Base-by-base conservation (phyloP, 2,888 invertebrate genomes). In the Orchestes rusci region DNA sequence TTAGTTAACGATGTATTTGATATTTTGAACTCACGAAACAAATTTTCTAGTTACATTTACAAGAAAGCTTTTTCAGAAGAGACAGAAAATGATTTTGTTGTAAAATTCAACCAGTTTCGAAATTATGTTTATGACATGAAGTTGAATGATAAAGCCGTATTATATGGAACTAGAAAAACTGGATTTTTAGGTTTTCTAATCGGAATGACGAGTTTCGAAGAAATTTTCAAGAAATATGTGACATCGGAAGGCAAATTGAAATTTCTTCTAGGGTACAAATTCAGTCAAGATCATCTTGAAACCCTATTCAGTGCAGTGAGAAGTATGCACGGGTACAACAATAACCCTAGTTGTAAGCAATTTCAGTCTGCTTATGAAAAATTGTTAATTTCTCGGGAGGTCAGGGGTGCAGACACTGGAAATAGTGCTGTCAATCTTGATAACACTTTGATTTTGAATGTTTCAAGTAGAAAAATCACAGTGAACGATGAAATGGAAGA, bases 151-250 rank as follows among this genome's bases (percentile, higher is more conserved):
- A 39, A 17, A 16, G 15, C 33, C 15, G 29, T 45, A 3, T 27
- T 43, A 13, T 7, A 40, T 8, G 16, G 18, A 7, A 19, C 8
- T 15, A 42, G 36, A 19, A 50, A 47, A 41, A 48, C 46, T 17
- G 49, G 49, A 1, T 4, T 51, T 47, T 45, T 50, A 16, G 53
- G 50, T 2, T 48, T 52, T 20, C 16, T 51, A 16, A 32, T 53
- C n/a, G n/a, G 37, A n/a, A 46, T 52, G n/a, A 16, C 27, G 10
- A 53, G 50, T 36, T 23, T 45, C 8, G 29, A 36, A 42, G 8
- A 10, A 18, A 16, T 48, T 4, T 53, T 43, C 33, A 30, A 30
- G 8, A n/a, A 43, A 10, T 32, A 38, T 37, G 43, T 51, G 5
- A 29, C 5, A 23, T 10, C 16, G 12, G 30, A 16, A n/a, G n/a